Evolutionary conservation across 2,888 invertebrate species (phyloP).

Genomic region (Temnothorax rugatulus): DNA sequence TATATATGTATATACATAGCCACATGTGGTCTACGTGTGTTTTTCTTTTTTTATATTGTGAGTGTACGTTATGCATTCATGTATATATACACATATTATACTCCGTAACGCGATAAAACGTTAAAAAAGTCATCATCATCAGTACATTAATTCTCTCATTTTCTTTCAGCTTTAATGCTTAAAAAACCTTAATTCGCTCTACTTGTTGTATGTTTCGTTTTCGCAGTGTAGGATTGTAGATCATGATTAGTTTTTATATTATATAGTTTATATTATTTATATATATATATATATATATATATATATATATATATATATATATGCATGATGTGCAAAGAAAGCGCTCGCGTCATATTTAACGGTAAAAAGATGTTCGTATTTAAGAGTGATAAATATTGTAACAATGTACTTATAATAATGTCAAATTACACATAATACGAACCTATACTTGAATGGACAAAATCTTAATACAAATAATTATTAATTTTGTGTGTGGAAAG

Average conservation of each 20-base stretch:
- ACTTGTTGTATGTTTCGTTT: conserved; percentile 74
- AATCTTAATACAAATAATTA: conserved; percentile 8
- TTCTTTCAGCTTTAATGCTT: conserved; percentile 67
- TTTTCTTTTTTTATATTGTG: conserved; percentile 9
- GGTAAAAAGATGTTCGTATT: conserved; percentile 1
- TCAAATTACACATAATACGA: background rate
- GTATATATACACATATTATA: conserved; percentile 69
- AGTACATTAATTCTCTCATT: conserved; percentile 67
- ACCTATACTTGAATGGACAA: background rate
- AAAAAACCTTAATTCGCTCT: conserved; percentile 75
- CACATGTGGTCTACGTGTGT: conserved; percentile 54
- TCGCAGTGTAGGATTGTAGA: conserved; percentile 70
- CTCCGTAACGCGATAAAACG: conserved; percentile 75
- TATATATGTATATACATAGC: conserved; percentile 59
- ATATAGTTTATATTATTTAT: conserved; percentile 34
- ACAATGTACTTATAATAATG: conserved; percentile 35
- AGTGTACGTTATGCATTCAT: conserved; percentile 55
- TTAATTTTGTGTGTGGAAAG: background rate
- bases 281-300: no score
- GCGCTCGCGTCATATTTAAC: conserved; percentile 15
- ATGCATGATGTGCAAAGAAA: conserved; percentile 36
- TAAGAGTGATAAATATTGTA: conserved; percentile 14
- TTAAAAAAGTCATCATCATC: conserved; percentile 72
- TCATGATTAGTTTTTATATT: conserved; percentile 64
- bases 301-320: background rate